Percentiles rank a stretch among this genome's conserved stretches.
These are phyloP conservation scores for Gryllus longicercus DNA, from an alignment of 2,888 invertebrate species.

Conservation along the genomic window DNA sequence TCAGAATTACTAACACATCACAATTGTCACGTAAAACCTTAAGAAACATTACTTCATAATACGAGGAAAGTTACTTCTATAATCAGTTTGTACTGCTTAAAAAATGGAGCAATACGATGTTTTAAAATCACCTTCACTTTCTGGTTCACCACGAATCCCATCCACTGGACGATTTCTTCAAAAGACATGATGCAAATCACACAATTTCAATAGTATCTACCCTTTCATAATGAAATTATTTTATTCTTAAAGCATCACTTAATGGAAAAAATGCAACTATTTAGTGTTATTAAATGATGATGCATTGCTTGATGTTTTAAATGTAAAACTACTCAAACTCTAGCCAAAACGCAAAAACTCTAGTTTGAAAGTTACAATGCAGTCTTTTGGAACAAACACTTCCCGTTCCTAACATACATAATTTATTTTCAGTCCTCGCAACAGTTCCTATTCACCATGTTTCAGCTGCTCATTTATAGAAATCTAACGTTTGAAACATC, in stretches of 20 bases:
- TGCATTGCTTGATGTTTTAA: background rate
- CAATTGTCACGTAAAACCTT: no score
- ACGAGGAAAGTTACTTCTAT: no score
- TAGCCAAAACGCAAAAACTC: background rate
- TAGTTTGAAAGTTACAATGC: slow-evolving; percentile 27
- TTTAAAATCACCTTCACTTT: slow-evolving; percentile 26
- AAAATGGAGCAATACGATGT: no score
- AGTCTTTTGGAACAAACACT: slow-evolving; percentile 24
- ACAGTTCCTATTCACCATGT: no score
- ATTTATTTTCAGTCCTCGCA: background rate
- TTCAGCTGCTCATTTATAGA: no score
- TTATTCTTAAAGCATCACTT: slow-evolving; percentile 18
- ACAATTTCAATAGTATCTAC: slow-evolving; percentile 22
- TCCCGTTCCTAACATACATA: slow-evolving; percentile 21
- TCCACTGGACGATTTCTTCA: slow-evolving; percentile 19
- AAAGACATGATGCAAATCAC: background rate
- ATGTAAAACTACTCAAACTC: slow-evolving; percentile 29
- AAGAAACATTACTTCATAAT: no score
- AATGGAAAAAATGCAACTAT: slow-evolving; percentile 30
- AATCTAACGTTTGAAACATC: no score
- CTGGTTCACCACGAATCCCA: slow-evolving; percentile 28
- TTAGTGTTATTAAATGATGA: slow-evolving; percentile 28
- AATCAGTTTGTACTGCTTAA: no score
- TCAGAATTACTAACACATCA: no score
- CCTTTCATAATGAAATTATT: background rate